Percentiles rank a stretch among this genome's conserved stretches.
These are phyloP conservation scores for Malurus splendens DNA, from an alignment of 2,797 vertebrate genomes.

Conservation along the genomic window DNA sequence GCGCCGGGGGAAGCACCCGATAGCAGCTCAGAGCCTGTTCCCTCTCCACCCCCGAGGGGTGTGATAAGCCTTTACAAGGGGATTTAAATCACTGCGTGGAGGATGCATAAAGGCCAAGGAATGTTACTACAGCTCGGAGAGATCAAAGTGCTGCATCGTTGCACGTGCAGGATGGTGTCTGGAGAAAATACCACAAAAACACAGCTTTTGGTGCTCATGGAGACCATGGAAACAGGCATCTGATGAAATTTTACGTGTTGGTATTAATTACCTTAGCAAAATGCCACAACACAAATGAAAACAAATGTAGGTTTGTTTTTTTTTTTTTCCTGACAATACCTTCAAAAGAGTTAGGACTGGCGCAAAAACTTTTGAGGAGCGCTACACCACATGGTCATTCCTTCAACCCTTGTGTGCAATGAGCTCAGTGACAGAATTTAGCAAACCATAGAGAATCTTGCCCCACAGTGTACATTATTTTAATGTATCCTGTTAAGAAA, in stretches of 20 bases:
- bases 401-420: neutral
- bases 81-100: neutral
- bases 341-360: neutral
- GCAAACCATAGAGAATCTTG: neutral
- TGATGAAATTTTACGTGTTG: neutral
- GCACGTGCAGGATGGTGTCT: fast-evolving
- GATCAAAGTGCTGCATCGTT: neutral
- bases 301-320: neutral
- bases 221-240: neutral
- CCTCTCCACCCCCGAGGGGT: neutral
- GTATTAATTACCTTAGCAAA: slow-evolving; percentile 17
- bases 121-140: neutral
- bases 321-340: neutral
- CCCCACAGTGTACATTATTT: neutral
- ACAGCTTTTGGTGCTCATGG: neutral
- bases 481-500: slow-evolving; percentile 42
- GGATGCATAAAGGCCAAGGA: neutral
- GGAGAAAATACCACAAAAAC: neutral
- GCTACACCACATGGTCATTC: neutral
- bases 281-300: neutral
- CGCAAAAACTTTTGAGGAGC: neutral
- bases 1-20: neutral
- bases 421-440: slow-evolving; percentile 14
- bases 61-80: neutral
- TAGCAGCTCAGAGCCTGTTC: neutral